Conservation (phyloP, 35 echinoderm and acorn worm species). For the Lytechinus pictus region DNA sequence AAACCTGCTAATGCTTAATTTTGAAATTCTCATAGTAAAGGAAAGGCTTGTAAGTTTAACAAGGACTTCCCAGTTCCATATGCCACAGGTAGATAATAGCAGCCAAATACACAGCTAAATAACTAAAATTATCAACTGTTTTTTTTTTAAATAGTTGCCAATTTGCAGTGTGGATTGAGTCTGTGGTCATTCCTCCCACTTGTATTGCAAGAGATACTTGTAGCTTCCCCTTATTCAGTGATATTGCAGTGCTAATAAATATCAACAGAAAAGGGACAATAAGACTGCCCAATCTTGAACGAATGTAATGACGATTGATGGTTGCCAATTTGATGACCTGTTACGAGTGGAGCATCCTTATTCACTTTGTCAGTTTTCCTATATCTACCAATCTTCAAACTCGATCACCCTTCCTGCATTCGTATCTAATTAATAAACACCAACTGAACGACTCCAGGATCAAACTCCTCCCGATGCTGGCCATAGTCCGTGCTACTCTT, state of each 20-base stretch:
- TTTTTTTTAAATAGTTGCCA: not conserved
- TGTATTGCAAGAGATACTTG: not conserved
- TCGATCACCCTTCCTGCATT: not conserved
- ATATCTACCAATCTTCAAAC: not conserved
- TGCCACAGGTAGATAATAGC: no score
- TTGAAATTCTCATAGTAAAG: no score
- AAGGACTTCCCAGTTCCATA: no score
- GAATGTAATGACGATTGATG: not conserved
- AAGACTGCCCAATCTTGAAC: not conserved
- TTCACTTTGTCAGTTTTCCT: not conserved
- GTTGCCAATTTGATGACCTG: not conserved
- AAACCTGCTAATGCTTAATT: no score
- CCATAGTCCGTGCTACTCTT: not conserved
- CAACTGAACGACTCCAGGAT: not conserved
- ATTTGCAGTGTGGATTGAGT: not conserved
- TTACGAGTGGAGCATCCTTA: not conserved
- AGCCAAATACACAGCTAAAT: not conserved
- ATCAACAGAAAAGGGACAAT: not conserved
- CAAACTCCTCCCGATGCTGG: not conserved
- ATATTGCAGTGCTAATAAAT: not conserved
- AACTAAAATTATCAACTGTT: not conserved
- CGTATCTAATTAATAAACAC: not conserved
- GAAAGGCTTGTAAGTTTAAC: no score
- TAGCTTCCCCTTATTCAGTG: not conserved
- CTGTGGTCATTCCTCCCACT: not conserved